Conservation (phyloP, 1,140 invertebrate genomes). For the Batillaria attramentaria region DNA sequence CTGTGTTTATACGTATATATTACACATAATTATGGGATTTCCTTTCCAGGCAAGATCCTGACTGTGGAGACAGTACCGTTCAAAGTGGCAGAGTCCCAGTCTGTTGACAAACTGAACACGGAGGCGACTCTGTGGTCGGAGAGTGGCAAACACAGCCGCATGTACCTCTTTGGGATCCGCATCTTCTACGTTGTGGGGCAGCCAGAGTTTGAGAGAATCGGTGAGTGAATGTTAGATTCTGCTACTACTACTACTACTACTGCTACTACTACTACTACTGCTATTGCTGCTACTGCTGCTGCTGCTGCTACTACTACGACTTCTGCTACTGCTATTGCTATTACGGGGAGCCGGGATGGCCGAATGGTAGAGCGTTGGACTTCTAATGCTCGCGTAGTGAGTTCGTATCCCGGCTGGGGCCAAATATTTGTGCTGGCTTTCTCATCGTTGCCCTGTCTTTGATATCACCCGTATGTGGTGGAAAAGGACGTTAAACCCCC, state of each 20-base stretch:
- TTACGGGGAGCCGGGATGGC: too few relatives aligned
- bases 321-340: too few relatives aligned
- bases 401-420: too few relatives aligned
- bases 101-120: slow-evolving; percentile 27
- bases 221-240: slow-evolving; percentile 25
- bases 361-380: too few relatives aligned
- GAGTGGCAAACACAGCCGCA: slow-evolving; percentile 33
- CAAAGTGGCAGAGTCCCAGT: slow-evolving; percentile 31
- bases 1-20: too few relatives aligned
- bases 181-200: slow-evolving; percentile 49
- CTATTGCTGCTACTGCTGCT: neutral
- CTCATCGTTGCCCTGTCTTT: too few relatives aligned
- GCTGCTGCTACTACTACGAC: too few relatives aligned
- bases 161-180: slow-evolving; percentile 42
- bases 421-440: too few relatives aligned
- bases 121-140: slow-evolving; percentile 46
- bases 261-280: neutral
- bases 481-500: too few relatives aligned
- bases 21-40: too few relatives aligned
- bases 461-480: too few relatives aligned
- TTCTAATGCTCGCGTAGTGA: too few relatives aligned
- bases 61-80: slow-evolving; percentile 44
- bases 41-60: slow-evolving; percentile 43
- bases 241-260: neutral
- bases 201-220: slow-evolving; percentile 46